These are phyloP conservation scores for Phrynocephalus vlangalii DNA, from an alignment of 2,797 vertebrate genomes.

Conservation along the genomic window DNA sequence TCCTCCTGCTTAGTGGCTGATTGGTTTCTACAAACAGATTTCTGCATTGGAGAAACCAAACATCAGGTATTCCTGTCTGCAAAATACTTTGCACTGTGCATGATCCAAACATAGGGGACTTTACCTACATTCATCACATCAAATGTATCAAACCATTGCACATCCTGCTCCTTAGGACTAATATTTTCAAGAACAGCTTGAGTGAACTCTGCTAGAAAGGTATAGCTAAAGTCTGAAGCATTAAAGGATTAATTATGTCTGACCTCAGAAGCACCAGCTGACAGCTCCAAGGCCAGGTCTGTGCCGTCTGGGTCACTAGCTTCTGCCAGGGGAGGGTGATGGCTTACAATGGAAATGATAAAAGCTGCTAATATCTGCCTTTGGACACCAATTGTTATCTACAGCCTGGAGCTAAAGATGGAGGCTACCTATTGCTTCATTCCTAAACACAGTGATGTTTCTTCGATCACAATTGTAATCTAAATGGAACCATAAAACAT, in stretches of 20 bases:
- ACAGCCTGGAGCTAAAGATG: not conserved
- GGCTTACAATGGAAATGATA: not conserved
- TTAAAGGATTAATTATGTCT: conserved; percentile 7
- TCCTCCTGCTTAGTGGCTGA: too few species aligned
- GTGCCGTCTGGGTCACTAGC: not conserved
- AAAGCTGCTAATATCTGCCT: not conserved
- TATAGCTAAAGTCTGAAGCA: not conserved
- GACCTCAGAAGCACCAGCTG: not conserved
- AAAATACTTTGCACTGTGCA: not conserved
- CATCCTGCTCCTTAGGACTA: not conserved
- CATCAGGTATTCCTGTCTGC: not conserved
- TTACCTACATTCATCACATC: not conserved
- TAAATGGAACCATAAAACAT: not conserved
- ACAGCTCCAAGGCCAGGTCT: not conserved
- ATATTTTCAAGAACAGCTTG: not conserved
- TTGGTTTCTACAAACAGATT: too few species aligned
- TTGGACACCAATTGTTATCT: not conserved
- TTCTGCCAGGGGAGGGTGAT: not conserved
- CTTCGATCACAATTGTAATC: not conserved
- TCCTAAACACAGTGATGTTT: too few species aligned
- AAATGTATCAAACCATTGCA: not conserved
- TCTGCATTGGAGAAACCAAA: too few species aligned
- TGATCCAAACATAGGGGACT: not conserved
- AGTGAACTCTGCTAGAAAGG: not conserved
- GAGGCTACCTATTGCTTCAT: not conserved